Evolutionary conservation across 2,888 invertebrate species (phyloP).

Genomic region (Pasiphila rectangulata): DNA sequence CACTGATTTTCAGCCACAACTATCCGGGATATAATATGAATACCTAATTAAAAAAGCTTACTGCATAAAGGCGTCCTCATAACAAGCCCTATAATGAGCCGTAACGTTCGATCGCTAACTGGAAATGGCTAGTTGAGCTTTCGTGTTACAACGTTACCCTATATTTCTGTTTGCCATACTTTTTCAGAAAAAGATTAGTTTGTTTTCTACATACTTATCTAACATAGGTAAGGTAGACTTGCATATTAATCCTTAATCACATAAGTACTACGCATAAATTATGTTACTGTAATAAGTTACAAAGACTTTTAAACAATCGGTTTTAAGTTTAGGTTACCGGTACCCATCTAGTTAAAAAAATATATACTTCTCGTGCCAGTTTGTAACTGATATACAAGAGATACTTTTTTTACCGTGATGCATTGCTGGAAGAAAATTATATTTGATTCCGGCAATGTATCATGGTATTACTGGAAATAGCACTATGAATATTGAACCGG

Average conservation of each 20-base stretch:
- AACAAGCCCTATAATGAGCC: constrained; percentile 71
- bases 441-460: constrained; percentile 13
- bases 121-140: constrained; percentile 61
- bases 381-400: too few species aligned
- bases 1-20: too few species aligned
- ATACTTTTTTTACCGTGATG: constrained; percentile 23
- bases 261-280: too few species aligned
- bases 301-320: too few species aligned
- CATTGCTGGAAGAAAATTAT: constrained; percentile 14
- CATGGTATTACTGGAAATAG: constrained; percentile 17
- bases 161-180: constrained; percentile 28
- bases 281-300: too few species aligned
- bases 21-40: background rate
- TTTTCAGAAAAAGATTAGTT: too few species aligned
- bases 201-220: too few species aligned
- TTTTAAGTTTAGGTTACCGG: too few species aligned
- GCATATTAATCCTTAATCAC: too few species aligned
- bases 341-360: too few species aligned
- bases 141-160: constrained; percentile 58
- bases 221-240: too few species aligned
- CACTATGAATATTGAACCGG: constrained; percentile 7
- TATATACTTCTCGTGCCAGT: too few species aligned
- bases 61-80: constrained; percentile 53
- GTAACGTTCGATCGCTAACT: constrained; percentile 69
- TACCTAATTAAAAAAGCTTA: background rate